Evolutionary conservation across 2,888 invertebrate genomes (phyloP).

Genomic region (Parthenolecanium corni): DNA sequence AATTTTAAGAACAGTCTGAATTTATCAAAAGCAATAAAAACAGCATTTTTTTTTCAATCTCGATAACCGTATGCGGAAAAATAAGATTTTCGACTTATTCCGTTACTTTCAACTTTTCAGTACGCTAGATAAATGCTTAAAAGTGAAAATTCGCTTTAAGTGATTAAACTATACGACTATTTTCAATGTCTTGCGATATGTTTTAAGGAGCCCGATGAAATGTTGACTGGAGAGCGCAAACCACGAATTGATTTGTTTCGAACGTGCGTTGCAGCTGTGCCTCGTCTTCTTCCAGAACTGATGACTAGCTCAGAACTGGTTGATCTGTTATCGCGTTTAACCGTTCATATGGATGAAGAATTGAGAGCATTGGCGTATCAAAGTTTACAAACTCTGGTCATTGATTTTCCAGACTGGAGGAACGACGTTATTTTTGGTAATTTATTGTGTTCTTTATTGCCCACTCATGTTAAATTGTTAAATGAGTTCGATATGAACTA

Average conservation of each 20-base stretch:
- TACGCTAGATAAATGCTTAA: too few species aligned
- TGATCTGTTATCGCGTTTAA: conserved; percentile 82
- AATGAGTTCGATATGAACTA: too few species aligned
- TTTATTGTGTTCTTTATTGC: too few species aligned
- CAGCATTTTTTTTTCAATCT: too few species aligned
- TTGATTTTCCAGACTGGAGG: conserved; percentile 95
- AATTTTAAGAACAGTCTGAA: too few species aligned
- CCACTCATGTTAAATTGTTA: background rate
- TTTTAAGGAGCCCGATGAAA: conserved; percentile 64
- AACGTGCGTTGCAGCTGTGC: conserved; percentile 97
- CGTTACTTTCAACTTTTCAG: too few species aligned
- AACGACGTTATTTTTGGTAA: conserved; percentile 72
- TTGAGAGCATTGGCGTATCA: conserved; percentile 85
- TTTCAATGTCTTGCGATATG: too few species aligned
- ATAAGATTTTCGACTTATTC: too few species aligned
- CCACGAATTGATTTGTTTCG: conserved; percentile 95
- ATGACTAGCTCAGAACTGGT: conserved; percentile 91
- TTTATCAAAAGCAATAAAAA: too few species aligned
- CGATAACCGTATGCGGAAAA: too few species aligned
- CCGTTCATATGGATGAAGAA: conserved; percentile 98
- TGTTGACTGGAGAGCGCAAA: conserved; percentile 89
- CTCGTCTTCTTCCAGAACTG: conserved; percentile 91
- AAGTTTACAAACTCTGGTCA: conserved; percentile 85
- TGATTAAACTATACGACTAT: too few species aligned
- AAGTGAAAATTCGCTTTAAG: too few species aligned